Base-by-base conservation (phyloP, 2,113 vertebrate genomes). In the Colius striatus region DNA sequence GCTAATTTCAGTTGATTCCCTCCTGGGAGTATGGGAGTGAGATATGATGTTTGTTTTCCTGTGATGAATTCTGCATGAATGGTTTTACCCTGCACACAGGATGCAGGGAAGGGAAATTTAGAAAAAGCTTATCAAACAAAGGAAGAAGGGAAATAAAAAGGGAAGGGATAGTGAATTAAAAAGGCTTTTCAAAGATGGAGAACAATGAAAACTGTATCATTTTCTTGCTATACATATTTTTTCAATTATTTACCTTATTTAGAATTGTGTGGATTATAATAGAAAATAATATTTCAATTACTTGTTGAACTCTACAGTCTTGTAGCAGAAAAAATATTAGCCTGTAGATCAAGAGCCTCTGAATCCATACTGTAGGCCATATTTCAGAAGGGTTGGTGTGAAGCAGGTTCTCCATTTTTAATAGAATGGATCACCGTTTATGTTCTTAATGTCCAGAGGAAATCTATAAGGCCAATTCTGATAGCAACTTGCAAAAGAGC, bases 1-100 rank as follows among this genome's bases (percentile, higher is more conserved):
- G 75, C 82, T 93, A 78, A 94, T 91, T 96, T 95, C 91, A 84
- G 82, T 89, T 93, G 93, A 84, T 95, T 91, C 38, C 41, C 85
- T 92, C 45, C 50, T 73, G 90, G 92, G 90, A 85, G 38, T 91
- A 48, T 68, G 84, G 48, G 90, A 92, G 81, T 29, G 58, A 85
- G 81, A 89, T 86, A 84, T 55, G 86, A 68, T 95, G 61, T 85
- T 87, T 94, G 55, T 91, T 95, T 96, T 89, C 85, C 90, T 77
- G 55, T 51, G 76, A 91, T 94, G 88, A 87, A 93, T 94, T 96
- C 80, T 91, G 41, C n/a, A 20, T 94, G 79, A 96, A 88, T 84
- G 45, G 63, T 89, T 91, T 88, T 0, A 1, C 25, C 15, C 29
- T 30, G 51, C 25, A 67, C 0, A 4, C 80, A 89, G 81, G 71